A percentile compares a stretch with the other conserved stretches of the same genome.
Conservation (phyloP, 1,140 invertebrate genomes). For the Bombus confusus region DNA sequence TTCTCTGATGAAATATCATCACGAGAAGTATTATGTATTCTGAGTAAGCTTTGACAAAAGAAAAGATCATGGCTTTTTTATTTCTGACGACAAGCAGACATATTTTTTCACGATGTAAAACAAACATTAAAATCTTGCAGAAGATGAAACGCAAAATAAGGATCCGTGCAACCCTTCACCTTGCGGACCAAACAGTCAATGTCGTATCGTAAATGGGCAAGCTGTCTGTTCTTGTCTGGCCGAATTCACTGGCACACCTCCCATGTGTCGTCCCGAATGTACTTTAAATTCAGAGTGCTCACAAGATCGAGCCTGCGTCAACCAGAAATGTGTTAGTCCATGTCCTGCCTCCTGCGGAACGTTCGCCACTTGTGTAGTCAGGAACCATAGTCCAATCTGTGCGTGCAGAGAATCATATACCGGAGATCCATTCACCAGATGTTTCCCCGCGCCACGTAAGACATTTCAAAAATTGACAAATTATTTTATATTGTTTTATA, state of each 20-base stretch:
- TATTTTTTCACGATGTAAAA: not conserved
- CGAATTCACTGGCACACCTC: slow-evolving; percentile 87
- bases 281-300: slow-evolving; percentile 87
- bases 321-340: slow-evolving; percentile 87
- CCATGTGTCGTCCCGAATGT: slow-evolving; percentile 89
- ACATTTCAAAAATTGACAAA: slow-evolving; percentile 42
- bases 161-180: slow-evolving; percentile 83
- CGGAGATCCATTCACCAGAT: slow-evolving; percentile 87
- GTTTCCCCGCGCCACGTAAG: slow-evolving; percentile 71
- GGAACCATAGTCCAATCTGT: slow-evolving; percentile 90
- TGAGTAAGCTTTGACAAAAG: not conserved
- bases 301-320: slow-evolving; percentile 85
- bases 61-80: not conserved
- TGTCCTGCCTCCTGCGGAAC: slow-evolving; percentile 87
- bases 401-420: slow-evolving; percentile 85
- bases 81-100: too few species aligned
- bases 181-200: slow-evolving; percentile 82
- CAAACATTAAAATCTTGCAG: slow-evolving; percentile 75
- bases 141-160: slow-evolving; percentile 47
- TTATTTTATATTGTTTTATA: slow-evolving; percentile 22
- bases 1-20: not conserved
- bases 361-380: slow-evolving; percentile 86
- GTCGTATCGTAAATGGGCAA: slow-evolving; percentile 74
- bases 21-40: not conserved
- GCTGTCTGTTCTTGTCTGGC: slow-evolving; percentile 85